These are phyloP conservation scores for Coenonympha arcania DNA, from an alignment of 2,888 invertebrate genomes.

Conservation along the genomic window DNA sequence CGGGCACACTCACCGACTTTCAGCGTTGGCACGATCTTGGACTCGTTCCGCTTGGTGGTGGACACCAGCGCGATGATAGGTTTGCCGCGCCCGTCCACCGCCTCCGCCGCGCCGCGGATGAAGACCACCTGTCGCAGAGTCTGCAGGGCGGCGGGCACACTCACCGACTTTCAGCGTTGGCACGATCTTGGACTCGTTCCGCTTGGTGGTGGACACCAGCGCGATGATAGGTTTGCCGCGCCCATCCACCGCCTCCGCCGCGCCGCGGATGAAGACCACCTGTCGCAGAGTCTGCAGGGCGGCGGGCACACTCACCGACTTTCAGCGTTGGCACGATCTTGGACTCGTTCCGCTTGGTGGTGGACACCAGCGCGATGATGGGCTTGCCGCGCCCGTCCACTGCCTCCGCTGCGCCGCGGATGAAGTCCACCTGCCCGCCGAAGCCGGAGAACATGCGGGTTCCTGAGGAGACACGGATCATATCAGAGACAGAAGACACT, in stretches of 20 bases:
- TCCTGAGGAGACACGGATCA: slow-evolving; percentile 41
- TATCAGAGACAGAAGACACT: not conserved
- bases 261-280: slow-evolving; percentile 94
- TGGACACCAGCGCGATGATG: slow-evolving; percentile 91
- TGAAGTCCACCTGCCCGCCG: slow-evolving; percentile 96
- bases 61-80: slow-evolving; percentile 94
- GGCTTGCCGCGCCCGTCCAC: slow-evolving; percentile 91
- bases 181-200: slow-evolving; percentile 88
- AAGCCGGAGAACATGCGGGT: slow-evolving; percentile 86
- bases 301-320: slow-evolving; percentile 76
- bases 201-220: slow-evolving; percentile 84
- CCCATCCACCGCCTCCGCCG: slow-evolving; percentile 88
- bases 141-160: slow-evolving; percentile 68
- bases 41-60: slow-evolving; percentile 81
- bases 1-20: slow-evolving; percentile 79
- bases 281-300: slow-evolving; percentile 87
- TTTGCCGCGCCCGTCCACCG: slow-evolving; percentile 88
- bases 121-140: slow-evolving; percentile 95
- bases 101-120: slow-evolving; percentile 90
- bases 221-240: slow-evolving; percentile 94
- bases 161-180: slow-evolving; percentile 86
- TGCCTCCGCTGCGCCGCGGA: slow-evolving; percentile 90
- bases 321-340: slow-evolving; percentile 90
- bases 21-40: slow-evolving; percentile 87
- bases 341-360: slow-evolving; percentile 82